Conservation (phyloP, 1,140 invertebrate genomes). For the Carposina sasakii region DNA sequence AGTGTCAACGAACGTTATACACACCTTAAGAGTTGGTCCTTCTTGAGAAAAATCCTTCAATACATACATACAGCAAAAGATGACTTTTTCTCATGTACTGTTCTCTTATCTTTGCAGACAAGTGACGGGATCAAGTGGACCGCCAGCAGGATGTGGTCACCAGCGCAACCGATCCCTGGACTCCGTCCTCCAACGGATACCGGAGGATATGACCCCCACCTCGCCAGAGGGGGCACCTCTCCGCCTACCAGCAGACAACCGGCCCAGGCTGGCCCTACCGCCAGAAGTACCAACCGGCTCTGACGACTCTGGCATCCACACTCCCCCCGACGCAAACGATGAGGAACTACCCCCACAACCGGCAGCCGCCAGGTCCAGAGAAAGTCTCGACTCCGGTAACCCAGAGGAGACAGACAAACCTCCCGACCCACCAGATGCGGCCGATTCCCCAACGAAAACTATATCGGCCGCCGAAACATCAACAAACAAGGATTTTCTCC, state of each 20-base stretch:
- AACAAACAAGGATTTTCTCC: conserved; percentile 74
- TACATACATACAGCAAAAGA: too few relatives aligned
- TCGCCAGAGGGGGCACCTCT: conserved; percentile 81
- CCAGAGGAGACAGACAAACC: conserved; percentile 72
- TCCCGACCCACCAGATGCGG: conserved; percentile 61
- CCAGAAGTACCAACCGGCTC: conserved; percentile 85
- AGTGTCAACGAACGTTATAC: too few relatives aligned
- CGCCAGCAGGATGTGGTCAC: conserved; percentile 75
- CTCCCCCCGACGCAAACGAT: conserved; percentile 64
- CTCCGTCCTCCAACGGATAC: conserved; percentile 88
- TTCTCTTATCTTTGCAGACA: conserved; percentile 54
- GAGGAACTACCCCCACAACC: conserved; percentile 51
- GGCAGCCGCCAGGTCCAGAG: conserved; percentile 73
- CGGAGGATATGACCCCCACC: conserved; percentile 86
- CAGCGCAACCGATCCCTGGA: conserved; percentile 91
- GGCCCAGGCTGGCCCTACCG: conserved; percentile 85
- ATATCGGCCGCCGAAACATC: conserved; percentile 38
- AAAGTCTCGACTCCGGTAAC: conserved; percentile 81
- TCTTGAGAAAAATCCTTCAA: conserved; percentile 5
- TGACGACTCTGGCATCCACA: conserved; percentile 89
- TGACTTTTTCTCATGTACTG: conserved; percentile 13
- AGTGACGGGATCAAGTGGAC: conserved; percentile 58
- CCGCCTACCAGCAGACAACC: conserved; percentile 83
- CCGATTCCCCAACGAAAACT: conserved; percentile 29
- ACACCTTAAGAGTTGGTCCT: conserved; percentile 7